These are phyloP conservation scores for Danio choprae DNA, from an alignment of 2,797 vertebrate species.

Conservation along the genomic window DNA sequence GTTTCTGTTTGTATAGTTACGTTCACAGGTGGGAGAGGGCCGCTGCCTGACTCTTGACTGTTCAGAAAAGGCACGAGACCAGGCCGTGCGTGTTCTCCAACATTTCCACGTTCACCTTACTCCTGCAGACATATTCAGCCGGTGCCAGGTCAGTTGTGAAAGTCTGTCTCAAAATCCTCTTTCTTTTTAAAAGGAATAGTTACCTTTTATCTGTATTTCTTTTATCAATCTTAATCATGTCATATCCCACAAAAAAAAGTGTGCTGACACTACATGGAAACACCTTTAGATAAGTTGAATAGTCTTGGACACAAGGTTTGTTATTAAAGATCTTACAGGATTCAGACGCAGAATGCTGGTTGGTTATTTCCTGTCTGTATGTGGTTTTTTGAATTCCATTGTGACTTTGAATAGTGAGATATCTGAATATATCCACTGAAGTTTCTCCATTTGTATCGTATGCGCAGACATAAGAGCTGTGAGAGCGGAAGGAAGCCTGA, in stretches of 20 bases:
- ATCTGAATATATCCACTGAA: neutral
- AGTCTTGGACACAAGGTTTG: neutral
- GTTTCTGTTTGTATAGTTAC: conserved; percentile 72
- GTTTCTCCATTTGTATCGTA: neutral
- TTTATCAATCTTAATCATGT: neutral
- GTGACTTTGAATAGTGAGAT: neutral
- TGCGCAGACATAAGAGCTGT: neutral
- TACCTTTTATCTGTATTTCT: neutral
- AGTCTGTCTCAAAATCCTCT: conserved; percentile 14
- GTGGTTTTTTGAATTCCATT: neutral
- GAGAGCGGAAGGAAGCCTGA: conserved; percentile 48
- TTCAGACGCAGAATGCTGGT: too few species aligned
- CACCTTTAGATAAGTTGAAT: neutral
- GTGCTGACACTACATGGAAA: neutral
- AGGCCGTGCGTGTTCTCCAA: conserved; percentile 81
- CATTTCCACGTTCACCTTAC: conserved; percentile 84
- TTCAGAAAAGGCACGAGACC: conserved; percentile 85
- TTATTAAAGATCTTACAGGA: conserved; percentile 6
- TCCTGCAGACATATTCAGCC: conserved; percentile 84
- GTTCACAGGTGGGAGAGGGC: conserved; percentile 87
- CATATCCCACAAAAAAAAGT: neutral
- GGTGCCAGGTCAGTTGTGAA: conserved; percentile 84
- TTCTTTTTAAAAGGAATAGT: conserved; percentile 1
- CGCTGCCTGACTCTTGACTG: conserved; percentile 83
- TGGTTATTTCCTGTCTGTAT: neutral